phyloP scores from a whole-genome alignment of 92 coral and sea anemone species.

The Scolanthus callimorphus region DNA sequence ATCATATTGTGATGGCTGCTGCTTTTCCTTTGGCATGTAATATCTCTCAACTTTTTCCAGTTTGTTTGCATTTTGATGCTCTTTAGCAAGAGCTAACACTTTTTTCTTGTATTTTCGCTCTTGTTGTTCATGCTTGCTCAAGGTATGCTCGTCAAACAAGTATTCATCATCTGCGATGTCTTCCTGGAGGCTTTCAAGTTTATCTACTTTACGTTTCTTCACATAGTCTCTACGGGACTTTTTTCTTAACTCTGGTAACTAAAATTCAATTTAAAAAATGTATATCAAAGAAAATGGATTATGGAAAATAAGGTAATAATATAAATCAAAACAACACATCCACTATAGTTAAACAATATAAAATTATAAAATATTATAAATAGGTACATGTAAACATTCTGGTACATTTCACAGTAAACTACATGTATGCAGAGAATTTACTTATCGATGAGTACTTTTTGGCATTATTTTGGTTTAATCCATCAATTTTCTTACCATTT shows the following conservation, averaged over 20 bases:
- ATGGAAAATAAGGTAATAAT: too few species aligned
- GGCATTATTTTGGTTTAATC: too few species aligned
- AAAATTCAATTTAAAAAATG: conserved; percentile 8
- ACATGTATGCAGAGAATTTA: too few species aligned
- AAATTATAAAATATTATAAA: too few species aligned
- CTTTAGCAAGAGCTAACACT: conserved; percentile 73
- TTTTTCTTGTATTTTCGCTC: conserved; percentile 88
- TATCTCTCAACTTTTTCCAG: conserved; percentile 81
- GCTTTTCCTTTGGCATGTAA: conserved; percentile 89
- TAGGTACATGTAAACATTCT: too few species aligned
- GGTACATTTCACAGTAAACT: too few species aligned
- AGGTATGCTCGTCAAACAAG: conserved; percentile 67
- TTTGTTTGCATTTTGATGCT: conserved; percentile 85
- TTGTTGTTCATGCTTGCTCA: conserved; percentile 66
- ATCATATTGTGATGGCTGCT: conserved; percentile 93
- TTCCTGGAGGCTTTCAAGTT: conserved; percentile 88
- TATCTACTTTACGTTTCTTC: conserved; percentile 88
- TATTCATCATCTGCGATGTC: conserved; percentile 91
- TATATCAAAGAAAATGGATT: too few species aligned
- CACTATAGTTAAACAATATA: too few species aligned
- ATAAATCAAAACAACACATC: too few species aligned
- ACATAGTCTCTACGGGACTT: conserved; percentile 93
- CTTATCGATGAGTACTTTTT: too few species aligned
- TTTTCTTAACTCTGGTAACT: conserved; percentile 90
- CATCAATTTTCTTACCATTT: conserved; percentile 84